These are phyloP conservation scores for Eurytoma adleriae DNA, from an alignment of 2,888 invertebrate species.

Conservation along the genomic window DNA sequence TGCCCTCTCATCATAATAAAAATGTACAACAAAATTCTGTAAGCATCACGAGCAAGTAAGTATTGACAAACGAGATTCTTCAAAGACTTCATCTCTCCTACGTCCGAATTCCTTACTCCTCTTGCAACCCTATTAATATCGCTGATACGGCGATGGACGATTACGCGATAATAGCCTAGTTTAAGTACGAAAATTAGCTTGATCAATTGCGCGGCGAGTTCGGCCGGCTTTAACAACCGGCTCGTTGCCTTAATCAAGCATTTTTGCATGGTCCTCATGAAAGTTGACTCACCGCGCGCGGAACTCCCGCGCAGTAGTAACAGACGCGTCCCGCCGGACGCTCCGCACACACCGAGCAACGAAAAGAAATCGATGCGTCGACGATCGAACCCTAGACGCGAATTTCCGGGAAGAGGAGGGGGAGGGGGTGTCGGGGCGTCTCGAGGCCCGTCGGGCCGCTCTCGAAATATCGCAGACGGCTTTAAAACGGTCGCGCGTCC, in stretches of 20 bases:
- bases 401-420: no score
- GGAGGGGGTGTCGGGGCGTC: no score
- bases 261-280: conserved; percentile 2
- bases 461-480: conserved; percentile 73
- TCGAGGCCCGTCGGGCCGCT: conserved; percentile 46
- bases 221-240: conserved; percentile 19
- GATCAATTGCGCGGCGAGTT: conserved; percentile 25
- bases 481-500: conserved; percentile 67
- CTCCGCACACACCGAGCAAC: no score
- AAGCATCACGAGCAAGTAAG: background rate
- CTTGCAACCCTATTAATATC: conserved; percentile 15
- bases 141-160: conserved; percentile 22
- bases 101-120: conserved; percentile 10
- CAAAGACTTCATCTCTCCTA: background rate
- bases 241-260: conserved; percentile 36
- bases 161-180: conserved; percentile 32
- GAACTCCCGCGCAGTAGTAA: background rate
- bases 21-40: no score
- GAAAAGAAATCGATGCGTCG: no score
- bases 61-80: background rate
- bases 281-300: background rate
- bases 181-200: conserved; percentile 37
- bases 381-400: no score
- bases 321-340: no score
- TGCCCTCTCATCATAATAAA: no score